Evolutionary conservation across 2,113 vertebrate species (phyloP).

Genomic region (Heterotilapia buettikoferi): DNA sequence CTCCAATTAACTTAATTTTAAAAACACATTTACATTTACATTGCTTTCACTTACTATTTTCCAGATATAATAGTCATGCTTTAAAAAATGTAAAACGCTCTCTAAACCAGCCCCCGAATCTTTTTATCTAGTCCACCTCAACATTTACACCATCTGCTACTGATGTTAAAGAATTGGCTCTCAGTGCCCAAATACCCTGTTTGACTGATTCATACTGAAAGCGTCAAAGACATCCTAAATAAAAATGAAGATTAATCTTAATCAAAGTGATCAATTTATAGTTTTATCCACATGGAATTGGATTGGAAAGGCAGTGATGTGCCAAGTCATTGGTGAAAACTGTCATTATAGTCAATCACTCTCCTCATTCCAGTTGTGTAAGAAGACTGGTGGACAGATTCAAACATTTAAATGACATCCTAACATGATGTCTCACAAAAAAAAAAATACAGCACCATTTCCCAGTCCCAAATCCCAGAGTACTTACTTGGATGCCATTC

Average conservation of each 20-base stretch:
- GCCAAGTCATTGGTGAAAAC: background rate
- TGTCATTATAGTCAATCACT: background rate
- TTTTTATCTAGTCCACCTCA: background rate
- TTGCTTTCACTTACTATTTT: fast-evolving
- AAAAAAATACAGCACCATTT: background rate
- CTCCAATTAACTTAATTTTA: background rate
- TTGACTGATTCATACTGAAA: background rate
- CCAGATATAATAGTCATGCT: background rate
- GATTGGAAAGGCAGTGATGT: background rate
- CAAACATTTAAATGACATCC: background rate
- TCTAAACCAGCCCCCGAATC: background rate
- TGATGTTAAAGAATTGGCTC: background rate
- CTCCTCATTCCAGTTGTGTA: background rate
- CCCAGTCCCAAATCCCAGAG: background rate
- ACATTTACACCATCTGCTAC: background rate
- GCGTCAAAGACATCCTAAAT: background rate
- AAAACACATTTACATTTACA: background rate
- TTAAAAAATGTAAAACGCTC: background rate
- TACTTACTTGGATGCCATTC: slow-evolving; percentile 5
- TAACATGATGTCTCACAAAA: background rate
- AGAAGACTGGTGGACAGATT: background rate
- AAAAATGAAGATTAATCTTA: background rate
- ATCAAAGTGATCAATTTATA: background rate
- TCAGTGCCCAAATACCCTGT: background rate
- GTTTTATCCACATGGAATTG: background rate